phyloP scores from a whole-genome alignment of 2,888 invertebrate species.

The Chorisops tibialis region DNA sequence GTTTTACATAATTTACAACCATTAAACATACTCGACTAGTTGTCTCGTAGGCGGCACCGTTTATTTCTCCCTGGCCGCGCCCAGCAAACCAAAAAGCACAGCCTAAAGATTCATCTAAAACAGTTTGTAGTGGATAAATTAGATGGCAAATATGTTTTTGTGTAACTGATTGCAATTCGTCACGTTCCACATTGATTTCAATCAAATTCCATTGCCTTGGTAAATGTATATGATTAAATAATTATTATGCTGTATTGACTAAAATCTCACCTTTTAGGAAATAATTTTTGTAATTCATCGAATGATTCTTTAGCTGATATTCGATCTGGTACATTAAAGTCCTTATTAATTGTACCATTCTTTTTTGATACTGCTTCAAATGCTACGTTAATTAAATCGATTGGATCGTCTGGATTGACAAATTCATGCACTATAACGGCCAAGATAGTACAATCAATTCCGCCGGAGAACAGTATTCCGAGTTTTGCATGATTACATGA shows the following conservation, averaged over 20 bases:
- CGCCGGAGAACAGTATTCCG: conserved; percentile 91
- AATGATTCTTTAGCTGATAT: conserved; percentile 70
- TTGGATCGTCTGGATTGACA: conserved; percentile 62
- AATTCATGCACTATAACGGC: conserved; percentile 74
- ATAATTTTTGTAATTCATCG: conserved; percentile 64
- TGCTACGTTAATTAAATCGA: conserved; percentile 94
- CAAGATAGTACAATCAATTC: conserved; percentile 91
- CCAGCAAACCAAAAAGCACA: conserved; percentile 97
- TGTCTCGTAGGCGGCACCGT: conserved; percentile 34
- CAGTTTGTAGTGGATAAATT: conserved; percentile 79
- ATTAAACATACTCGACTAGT: conserved; percentile 36
- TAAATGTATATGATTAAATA: too few relatives aligned
- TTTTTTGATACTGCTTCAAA: conserved; percentile 60
- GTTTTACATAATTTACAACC: neutral
- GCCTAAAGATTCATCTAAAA: conserved; percentile 94
- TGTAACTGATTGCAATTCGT: conserved; percentile 62
- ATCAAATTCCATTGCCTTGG: conserved; percentile 83
- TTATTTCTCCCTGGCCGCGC: conserved; percentile 59
- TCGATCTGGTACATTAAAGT: conserved; percentile 79
- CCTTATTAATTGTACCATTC: conserved; percentile 36
- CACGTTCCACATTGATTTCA: conserved; percentile 70
- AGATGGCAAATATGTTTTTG: conserved; percentile 65
- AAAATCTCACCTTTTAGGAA: conserved; percentile 57
- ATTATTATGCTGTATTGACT: too few relatives aligned
- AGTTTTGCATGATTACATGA: conserved; percentile 63